A percentile compares a stretch with the other conserved stretches of the same genome.
Evolutionary conservation across 2,113 vertebrate species (phyloP).

Genomic region (Chauna torquata): DNA sequence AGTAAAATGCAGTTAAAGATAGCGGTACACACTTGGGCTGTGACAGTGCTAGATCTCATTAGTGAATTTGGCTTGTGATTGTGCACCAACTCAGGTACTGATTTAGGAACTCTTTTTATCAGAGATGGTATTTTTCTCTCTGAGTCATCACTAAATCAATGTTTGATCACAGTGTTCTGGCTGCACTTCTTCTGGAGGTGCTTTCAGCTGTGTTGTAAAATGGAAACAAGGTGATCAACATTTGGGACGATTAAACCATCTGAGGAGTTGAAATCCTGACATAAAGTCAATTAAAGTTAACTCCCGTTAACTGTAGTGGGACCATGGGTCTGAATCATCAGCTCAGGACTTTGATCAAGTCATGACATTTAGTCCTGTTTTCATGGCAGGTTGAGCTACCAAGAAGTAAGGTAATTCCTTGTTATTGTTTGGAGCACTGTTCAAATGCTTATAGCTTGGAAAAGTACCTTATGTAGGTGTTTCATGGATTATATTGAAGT

Average conservation of each 20-base stretch:
- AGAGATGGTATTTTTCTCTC: neutral
- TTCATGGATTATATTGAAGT: neutral
- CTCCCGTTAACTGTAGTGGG: neutral
- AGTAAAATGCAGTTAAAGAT: neutral
- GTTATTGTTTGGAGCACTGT: neutral
- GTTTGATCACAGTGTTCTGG: neutral
- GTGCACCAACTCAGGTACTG: neutral
- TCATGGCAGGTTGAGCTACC: neutral
- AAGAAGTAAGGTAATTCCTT: neutral
- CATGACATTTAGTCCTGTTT: neutral
- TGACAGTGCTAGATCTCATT: neutral
- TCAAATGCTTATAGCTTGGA: neutral
- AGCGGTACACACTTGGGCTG: neutral
- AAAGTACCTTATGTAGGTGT: neutral
- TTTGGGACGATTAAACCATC: neutral
- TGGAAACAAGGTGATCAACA: neutral
- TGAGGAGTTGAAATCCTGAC: constrained; percentile 17
- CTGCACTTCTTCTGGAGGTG: neutral
- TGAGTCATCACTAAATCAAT: neutral
- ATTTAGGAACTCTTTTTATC: neutral
- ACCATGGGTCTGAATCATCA: neutral
- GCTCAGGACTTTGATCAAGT: neutral
- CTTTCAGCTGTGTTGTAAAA: constrained; percentile 10
- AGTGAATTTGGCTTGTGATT: neutral
- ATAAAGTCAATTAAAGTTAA: constrained; percentile 2